These are phyloP conservation scores for Mya arenaria DNA, from an alignment of 1,140 invertebrate genomes.

Conservation along the genomic window DNA sequence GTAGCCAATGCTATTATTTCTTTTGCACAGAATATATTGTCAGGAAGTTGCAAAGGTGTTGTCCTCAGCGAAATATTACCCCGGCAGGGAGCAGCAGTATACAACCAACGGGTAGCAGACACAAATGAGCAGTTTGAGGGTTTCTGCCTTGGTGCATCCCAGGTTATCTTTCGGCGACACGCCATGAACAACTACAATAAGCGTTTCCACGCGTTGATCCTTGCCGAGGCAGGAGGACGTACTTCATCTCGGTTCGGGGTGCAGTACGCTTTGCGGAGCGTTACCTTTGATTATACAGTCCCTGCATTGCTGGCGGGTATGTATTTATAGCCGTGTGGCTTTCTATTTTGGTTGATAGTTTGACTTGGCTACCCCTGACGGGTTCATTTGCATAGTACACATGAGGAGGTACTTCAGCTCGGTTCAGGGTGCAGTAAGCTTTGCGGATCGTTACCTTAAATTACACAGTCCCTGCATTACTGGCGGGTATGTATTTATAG, in stretches of 20 bases:
- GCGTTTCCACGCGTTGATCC: background rate
- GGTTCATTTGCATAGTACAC: background rate
- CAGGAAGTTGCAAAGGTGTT: background rate
- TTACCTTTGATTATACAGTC: no score
- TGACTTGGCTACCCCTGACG: no score
- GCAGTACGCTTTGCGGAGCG: background rate
- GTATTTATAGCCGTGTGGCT: no score
- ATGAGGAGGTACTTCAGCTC: conserved; percentile 1
- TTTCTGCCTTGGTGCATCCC: background rate
- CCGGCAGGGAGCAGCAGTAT: background rate
- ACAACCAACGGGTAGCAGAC: background rate
- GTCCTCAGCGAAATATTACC: background rate
- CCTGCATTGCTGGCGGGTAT: no score
- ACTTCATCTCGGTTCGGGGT: conserved; percentile 3
- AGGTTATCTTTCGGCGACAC: background rate
- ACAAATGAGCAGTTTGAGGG: background rate
- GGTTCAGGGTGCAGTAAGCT: background rate
- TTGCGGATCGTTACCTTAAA: background rate
- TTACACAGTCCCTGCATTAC: background rate
- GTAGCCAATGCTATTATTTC: background rate
- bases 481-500: background rate
- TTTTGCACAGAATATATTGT: background rate
- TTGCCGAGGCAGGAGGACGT: background rate
- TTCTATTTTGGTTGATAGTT: no score
- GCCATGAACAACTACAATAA: conserved; percentile 2